Evolutionary conservation across 2,113 vertebrate species (phyloP).

Genomic region (Sclerurus mexicanus): DNA sequence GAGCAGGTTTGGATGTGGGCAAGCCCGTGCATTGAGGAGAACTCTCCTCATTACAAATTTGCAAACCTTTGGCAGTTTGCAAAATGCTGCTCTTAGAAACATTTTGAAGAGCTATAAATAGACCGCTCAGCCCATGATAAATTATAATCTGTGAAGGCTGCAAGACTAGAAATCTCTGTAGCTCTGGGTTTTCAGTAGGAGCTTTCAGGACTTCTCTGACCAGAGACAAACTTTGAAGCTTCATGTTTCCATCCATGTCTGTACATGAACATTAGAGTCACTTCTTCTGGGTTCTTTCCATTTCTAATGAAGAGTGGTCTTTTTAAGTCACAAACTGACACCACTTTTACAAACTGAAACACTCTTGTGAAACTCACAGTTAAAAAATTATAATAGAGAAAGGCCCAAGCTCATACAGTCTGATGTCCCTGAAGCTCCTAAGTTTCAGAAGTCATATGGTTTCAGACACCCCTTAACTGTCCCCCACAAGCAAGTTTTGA

Average conservation of each 20-base stretch:
- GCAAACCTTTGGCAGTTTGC: not conserved
- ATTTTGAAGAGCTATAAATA: conserved; percentile 24
- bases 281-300: not conserved
- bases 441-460: not conserved
- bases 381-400: not conserved
- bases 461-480: not conserved
- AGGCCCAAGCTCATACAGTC: not conserved
- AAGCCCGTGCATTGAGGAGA: not conserved
- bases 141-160: not conserved
- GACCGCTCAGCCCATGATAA: not conserved
- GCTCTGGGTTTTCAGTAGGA: not conserved
- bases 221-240: not conserved
- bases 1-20: not conserved
- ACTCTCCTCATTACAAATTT: not conserved
- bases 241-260: not conserved
- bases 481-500: not conserved
- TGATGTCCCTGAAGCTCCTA: not conserved
- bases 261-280: not conserved
- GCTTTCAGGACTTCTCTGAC: not conserved
- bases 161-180: not conserved
- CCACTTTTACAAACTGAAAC: not conserved
- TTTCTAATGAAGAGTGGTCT: not conserved
- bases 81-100: conserved; percentile 4
- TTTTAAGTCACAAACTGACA: not conserved
- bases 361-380: not conserved